phyloP scores from a whole-genome alignment of 2,113 vertebrate species.

The Centropus unirufus region DNA sequence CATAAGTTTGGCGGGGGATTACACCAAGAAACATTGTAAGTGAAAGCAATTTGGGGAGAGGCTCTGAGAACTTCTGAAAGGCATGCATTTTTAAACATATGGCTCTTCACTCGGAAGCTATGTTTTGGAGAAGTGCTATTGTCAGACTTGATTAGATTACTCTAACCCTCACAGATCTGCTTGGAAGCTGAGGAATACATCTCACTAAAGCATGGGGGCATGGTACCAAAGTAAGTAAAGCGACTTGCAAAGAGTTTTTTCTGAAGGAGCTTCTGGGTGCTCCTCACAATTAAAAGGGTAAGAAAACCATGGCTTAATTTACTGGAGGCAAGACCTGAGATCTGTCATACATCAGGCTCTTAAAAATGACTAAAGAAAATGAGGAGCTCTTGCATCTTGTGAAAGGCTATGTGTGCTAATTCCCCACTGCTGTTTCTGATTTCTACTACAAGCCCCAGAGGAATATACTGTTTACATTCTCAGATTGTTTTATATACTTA shows the following conservation, averaged over 20 bases:
- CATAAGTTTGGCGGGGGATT: background rate
- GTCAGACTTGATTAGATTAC: background rate
- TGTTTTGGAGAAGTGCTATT: background rate
- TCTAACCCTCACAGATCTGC: background rate
- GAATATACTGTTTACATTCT: background rate
- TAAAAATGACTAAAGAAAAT: background rate
- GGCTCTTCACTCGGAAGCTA: background rate
- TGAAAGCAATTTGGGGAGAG: background rate
- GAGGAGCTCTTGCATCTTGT: background rate
- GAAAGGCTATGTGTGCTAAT: background rate
- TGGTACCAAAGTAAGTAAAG: background rate
- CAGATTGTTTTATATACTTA: background rate
- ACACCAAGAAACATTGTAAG: background rate
- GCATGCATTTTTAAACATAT: background rate
- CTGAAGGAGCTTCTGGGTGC: background rate
- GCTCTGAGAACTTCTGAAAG: background rate
- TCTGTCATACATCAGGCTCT: background rate
- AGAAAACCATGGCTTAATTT: background rate
- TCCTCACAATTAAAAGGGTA: background rate
- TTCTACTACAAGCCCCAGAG: background rate
- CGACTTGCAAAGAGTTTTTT: background rate
- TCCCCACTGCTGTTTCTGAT: background rate
- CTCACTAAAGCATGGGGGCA: background rate
- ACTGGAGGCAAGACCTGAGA: background rate
- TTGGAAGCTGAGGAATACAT: background rate